A percentile compares a stretch with the other conserved stretches of the same genome.
Evolutionary conservation across 2,113 vertebrate genomes (phyloP).

Genomic region (Rattus rattus): DNA sequence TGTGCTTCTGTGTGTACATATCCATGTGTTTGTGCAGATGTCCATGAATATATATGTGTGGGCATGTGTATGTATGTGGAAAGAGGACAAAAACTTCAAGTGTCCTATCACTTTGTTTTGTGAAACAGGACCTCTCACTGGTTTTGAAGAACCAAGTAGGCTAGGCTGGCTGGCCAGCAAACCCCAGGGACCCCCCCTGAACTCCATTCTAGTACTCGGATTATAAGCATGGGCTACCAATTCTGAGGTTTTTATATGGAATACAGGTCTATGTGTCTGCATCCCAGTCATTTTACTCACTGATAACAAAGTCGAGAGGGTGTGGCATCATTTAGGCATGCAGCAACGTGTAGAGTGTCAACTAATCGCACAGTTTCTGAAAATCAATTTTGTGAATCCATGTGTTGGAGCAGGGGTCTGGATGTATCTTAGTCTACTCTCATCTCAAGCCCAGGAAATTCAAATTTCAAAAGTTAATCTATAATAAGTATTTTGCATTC

Average conservation of each 20-base stretch:
- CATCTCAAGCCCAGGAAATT: background rate
- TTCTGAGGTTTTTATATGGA: background rate
- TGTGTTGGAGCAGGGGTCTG: background rate
- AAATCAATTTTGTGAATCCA: background rate
- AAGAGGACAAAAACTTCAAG: background rate
- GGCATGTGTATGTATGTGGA: background rate
- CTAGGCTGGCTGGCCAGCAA: background rate
- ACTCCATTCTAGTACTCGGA: too few species aligned
- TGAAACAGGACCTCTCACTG: background rate
- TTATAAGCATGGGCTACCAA: background rate
- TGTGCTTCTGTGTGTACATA: too few species aligned
- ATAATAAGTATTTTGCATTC: background rate
- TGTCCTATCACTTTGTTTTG: background rate
- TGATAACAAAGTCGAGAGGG: background rate
- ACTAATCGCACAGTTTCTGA: background rate
- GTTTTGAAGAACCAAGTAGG: background rate
- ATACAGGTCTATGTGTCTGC: accelerated
- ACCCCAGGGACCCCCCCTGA: too few species aligned
- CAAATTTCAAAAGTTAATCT: background rate
- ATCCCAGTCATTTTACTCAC: background rate
- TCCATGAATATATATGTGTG: background rate
- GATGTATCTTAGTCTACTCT: background rate
- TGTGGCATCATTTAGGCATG: background rate
- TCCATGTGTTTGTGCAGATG: background rate
- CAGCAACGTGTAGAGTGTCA: background rate